phyloP scores from a whole-genome alignment of 2,797 vertebrate genomes.

The Odontamblyopus lacepedii region DNA sequence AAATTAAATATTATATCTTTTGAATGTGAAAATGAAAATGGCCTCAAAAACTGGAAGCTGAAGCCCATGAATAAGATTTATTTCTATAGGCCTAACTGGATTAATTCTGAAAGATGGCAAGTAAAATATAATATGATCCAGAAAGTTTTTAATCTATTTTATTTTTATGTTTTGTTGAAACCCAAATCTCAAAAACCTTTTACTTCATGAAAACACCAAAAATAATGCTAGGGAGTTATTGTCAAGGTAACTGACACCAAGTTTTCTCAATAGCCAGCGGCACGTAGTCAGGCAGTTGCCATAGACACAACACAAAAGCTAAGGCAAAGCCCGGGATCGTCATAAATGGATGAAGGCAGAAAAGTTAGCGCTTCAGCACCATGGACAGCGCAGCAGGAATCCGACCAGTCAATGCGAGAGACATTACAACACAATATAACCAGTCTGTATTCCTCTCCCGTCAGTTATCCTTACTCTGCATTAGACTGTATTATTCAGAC shows the following conservation, averaged over 20 bases:
- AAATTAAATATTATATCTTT: no score
- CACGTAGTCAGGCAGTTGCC: slow-evolving; percentile 7
- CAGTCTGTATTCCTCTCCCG: background rate
- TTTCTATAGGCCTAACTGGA: no score
- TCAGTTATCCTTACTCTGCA: background rate
- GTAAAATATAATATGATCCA: no score
- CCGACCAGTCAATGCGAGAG: background rate
- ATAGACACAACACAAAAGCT: slow-evolving; percentile 3
- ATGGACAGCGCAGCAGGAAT: slow-evolving; percentile 19
- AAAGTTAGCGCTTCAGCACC: slow-evolving; percentile 39
- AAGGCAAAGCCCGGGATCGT: slow-evolving; percentile 7
- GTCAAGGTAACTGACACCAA: slow-evolving; percentile 24
- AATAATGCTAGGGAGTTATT: slow-evolving; percentile 19
- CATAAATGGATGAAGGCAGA: background rate
- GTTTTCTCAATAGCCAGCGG: slow-evolving; percentile 18
- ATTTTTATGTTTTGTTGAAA: no score
- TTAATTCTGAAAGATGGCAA: no score
- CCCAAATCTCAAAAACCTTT: background rate
- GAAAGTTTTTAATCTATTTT: no score
- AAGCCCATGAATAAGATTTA: no score
- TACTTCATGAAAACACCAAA: slow-evolving; percentile 5
- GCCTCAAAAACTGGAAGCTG: no score
- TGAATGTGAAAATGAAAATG: no score
- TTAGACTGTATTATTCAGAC: background rate
- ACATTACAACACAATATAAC: background rate